A percentile compares a stretch with the other conserved stretches of the same genome.
Evolutionary conservation across 2,113 vertebrate species (phyloP).

Genomic region (Lepus europaeus): DNA sequence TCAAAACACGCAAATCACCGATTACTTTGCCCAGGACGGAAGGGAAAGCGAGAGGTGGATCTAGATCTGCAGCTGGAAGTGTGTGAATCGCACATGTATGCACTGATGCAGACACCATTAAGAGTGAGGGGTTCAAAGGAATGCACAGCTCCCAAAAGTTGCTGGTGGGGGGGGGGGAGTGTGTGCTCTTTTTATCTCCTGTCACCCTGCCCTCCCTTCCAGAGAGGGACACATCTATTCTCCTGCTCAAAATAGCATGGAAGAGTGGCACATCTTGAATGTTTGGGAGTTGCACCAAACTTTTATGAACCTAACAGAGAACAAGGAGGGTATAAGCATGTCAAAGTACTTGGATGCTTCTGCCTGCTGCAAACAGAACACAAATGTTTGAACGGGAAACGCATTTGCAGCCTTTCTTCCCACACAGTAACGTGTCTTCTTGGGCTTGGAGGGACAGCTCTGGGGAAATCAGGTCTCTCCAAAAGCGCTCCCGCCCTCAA

Average conservation of each 20-base stretch:
- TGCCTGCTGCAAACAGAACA: conserved; percentile 50
- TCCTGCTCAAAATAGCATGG: conserved; percentile 64
- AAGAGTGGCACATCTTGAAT: conserved; percentile 34
- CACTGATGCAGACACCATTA: not conserved
- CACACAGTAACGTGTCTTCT: conserved; percentile 22
- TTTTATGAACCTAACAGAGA: not conserved
- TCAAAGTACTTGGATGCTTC: conserved; percentile 46
- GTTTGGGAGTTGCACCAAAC: conserved; percentile 65
- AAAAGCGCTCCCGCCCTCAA: conserved; percentile 7
- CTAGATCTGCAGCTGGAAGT: not conserved
- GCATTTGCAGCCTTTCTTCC: conserved; percentile 62
- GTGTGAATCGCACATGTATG: not conserved
- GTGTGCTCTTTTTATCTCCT: conserved; percentile 26
- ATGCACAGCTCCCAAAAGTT: conserved; percentile 49
- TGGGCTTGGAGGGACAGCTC: conserved; percentile 61
- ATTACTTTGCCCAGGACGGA: conserved; percentile 70
- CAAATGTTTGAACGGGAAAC: conserved; percentile 76
- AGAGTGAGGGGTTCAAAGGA: conserved; percentile 11
- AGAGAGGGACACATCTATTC: conserved; percentile 28
- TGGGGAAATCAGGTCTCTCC: conserved; percentile 37
- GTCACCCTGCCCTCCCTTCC: not conserved
- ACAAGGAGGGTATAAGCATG: not conserved
- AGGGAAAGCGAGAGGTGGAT: conserved; percentile 22
- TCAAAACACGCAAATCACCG: conserved; percentile 83
- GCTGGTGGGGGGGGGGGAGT: not conserved